Evolutionary conservation across 2,888 invertebrate species (phyloP).

Genomic region (Phragmatobia fuliginosa): DNA sequence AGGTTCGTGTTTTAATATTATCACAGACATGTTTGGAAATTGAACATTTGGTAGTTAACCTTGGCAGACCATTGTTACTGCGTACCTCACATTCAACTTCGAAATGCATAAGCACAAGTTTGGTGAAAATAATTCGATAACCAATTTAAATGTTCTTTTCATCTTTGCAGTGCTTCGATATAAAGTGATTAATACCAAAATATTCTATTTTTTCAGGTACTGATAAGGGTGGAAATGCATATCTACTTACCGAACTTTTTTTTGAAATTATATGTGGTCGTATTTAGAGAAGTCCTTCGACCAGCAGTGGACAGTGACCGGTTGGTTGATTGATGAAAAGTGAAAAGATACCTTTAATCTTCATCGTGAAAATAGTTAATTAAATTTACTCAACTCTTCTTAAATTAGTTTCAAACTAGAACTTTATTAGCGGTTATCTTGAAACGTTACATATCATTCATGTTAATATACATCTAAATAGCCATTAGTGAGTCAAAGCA

Average conservation of each 20-base stretch:
- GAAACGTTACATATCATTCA: conserved; percentile 10
- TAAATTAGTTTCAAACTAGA: neutral
- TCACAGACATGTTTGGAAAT: neutral
- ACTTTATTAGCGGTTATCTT: neutral
- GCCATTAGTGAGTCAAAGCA: conserved; percentile 49
- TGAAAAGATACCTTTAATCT: neutral
- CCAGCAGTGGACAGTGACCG: too few species aligned
- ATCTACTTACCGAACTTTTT: too few species aligned
- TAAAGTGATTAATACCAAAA: too few species aligned
- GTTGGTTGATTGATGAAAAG: neutral
- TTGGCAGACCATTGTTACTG: neutral
- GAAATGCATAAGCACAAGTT: too few species aligned
- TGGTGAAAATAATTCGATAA: neutral
- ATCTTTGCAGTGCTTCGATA: too few species aligned
- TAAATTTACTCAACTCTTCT: neutral
- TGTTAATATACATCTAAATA: conserved; percentile 28
- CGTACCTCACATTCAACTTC: neutral
- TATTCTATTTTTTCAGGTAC: too few species aligned
- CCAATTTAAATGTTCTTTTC: neutral
- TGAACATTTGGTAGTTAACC: neutral
- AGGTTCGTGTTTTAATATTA: neutral
- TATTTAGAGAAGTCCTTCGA: too few species aligned
- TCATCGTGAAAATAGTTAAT: neutral
- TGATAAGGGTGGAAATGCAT: too few species aligned
- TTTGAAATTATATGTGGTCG: neutral